Evolutionary conservation across 2,888 invertebrate genomes (phyloP).

Genomic region (Polyommatus iphigenia): DNA sequence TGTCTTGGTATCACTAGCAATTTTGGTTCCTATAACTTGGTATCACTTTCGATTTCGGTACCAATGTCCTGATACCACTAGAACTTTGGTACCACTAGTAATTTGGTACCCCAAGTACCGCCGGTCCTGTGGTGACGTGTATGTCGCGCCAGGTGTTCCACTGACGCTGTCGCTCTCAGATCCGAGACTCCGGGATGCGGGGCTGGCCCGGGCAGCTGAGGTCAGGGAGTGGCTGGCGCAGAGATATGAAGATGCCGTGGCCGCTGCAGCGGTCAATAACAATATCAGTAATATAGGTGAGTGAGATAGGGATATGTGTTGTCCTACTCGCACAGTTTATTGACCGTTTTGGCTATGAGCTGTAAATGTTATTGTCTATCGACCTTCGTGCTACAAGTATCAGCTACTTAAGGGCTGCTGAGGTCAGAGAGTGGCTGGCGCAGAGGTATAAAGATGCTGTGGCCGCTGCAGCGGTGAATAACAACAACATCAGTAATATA

Average conservation of each 20-base stretch:
- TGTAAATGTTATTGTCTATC: no score
- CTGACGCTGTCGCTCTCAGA: constrained; percentile 81
- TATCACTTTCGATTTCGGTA: background rate
- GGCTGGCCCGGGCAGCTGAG: constrained; percentile 85
- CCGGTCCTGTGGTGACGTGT: constrained; percentile 35
- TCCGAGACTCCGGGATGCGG: constrained; percentile 88
- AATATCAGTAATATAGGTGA: constrained; percentile 56
- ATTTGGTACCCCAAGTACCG: background rate
- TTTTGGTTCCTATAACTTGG: no score
- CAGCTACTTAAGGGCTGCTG: constrained; percentile 71
- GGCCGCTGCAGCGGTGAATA: constrained; percentile 83
- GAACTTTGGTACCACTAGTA: background rate
- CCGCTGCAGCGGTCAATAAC: constrained; percentile 82
- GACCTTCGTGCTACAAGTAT: no score
- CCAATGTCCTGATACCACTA: background rate
- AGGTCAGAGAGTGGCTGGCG: constrained; percentile 89
- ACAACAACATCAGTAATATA: constrained; percentile 50
- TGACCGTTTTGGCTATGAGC: no score
- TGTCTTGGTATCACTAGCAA: background rate
- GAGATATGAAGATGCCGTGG: constrained; percentile 91
- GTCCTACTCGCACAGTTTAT: constrained; percentile 9
- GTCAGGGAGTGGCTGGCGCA: constrained; percentile 90
- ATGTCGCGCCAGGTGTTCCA: constrained; percentile 58
- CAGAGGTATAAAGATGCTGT: constrained; percentile 90
- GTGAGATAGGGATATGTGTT: constrained; percentile 39